phyloP scores from a whole-genome alignment of 2,797 vertebrate genomes.

The Bothrops alternatus region DNA sequence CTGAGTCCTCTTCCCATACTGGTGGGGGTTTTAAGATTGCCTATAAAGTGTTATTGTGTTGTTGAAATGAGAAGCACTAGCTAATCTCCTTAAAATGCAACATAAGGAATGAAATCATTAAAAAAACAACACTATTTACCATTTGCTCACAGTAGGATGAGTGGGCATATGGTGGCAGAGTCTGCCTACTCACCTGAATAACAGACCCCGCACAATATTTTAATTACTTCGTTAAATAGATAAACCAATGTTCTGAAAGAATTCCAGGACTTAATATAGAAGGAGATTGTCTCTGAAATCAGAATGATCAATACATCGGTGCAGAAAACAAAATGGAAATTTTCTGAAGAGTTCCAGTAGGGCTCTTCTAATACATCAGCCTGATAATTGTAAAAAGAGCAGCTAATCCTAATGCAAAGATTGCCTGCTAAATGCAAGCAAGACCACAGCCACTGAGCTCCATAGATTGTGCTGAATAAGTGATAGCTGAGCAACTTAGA shows the following conservation, averaged over 20 bases:
- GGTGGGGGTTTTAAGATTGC: background rate
- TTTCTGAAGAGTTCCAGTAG: background rate
- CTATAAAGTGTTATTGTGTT: background rate
- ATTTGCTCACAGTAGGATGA: background rate
- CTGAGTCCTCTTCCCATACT: background rate
- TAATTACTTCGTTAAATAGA: background rate
- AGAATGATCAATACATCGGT: background rate
- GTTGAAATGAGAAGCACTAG: background rate
- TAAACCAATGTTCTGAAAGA: background rate
- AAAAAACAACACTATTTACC: background rate
- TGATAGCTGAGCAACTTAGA: background rate
- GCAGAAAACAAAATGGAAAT: constrained; percentile 13
- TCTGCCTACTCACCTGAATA: constrained; percentile 2
- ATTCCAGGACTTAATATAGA: background rate
- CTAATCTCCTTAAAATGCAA: background rate
- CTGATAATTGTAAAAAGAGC: constrained; percentile 2
- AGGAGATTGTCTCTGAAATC: background rate
- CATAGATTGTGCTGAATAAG: constrained; percentile 8
- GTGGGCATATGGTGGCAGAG: background rate
- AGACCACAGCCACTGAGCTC: background rate
- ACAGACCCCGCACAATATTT: background rate
- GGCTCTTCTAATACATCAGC: constrained; percentile 5
- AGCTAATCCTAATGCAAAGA: constrained; percentile 21
- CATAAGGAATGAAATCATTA: background rate
- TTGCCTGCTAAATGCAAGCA: constrained; percentile 9